Percentiles rank a stretch among this genome's conserved stretches.
Conservation (phyloP, 1,140 invertebrate species). For the Philaenus spumarius region DNA sequence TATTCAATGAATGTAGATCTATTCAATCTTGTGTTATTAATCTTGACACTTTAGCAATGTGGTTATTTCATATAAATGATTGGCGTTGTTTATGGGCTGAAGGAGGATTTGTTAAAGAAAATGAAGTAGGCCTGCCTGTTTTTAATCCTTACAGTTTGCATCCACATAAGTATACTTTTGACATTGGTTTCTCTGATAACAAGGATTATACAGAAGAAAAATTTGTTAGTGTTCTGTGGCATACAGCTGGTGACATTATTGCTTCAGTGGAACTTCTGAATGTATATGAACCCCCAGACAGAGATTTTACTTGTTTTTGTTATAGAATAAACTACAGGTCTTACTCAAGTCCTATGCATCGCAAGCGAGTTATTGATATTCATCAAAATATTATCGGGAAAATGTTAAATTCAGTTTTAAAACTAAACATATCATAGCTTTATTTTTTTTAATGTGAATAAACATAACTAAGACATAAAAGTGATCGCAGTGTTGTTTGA, state of each 20-base stretch:
- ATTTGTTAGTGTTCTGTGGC: constrained; percentile 37
- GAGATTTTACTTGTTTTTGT: constrained; percentile 34
- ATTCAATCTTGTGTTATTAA: not conserved
- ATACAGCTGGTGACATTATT: constrained; percentile 38
- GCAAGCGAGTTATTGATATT: constrained; percentile 38
- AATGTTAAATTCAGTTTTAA: constrained; percentile 15
- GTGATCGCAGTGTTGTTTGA: too few species aligned
- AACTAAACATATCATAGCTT: too few species aligned
- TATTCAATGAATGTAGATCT: too few species aligned
- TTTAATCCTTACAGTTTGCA: constrained; percentile 23
- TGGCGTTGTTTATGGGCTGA: constrained; percentile 26
- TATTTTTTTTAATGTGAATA: too few species aligned
- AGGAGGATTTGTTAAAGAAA: too few species aligned
- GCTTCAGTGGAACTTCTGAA: constrained; percentile 34
- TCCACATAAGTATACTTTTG: constrained; percentile 36
- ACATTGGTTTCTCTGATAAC: constrained; percentile 35
- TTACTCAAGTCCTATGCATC: constrained; percentile 35
- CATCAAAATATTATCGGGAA: constrained; percentile 39
- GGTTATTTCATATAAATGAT: constrained; percentile 16
- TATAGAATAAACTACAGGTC: constrained; percentile 42
- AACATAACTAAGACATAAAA: too few species aligned
- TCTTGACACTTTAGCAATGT: constrained; percentile 6
- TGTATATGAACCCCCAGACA: constrained; percentile 33
- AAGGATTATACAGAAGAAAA: constrained; percentile 29
- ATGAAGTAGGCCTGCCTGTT: not conserved